Conservation (phyloP, 2,888 invertebrate species). For the Erebia ligea region DNA sequence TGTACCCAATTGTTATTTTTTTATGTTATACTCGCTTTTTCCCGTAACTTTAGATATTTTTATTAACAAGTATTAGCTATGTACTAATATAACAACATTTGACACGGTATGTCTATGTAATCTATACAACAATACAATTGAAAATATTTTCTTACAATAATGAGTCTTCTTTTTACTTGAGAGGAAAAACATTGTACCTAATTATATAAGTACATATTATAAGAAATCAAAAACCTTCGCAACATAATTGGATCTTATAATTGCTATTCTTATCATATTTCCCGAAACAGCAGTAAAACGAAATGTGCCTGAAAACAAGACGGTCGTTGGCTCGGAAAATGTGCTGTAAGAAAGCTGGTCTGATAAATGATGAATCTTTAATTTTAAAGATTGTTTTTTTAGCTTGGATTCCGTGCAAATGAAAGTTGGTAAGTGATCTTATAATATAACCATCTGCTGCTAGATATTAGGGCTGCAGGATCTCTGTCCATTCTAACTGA, state of each 20-base stretch:
- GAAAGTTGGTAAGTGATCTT: neutral
- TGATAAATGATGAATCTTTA: conserved; percentile 30
- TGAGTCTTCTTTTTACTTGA: too few relatives aligned
- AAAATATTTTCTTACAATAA: too few relatives aligned
- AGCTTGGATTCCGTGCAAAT: neutral
- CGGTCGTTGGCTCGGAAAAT: conserved; percentile 10
- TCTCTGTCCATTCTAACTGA: neutral
- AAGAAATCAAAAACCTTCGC: neutral
- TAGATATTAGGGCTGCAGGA: neutral
- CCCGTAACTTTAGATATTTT: too few relatives aligned
- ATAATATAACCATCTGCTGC: neutral
- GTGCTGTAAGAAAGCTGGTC: neutral
- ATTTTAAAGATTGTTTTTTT: conserved; percentile 21
- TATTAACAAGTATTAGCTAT: too few relatives aligned
- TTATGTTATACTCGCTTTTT: too few relatives aligned
- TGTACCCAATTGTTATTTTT: too few relatives aligned
- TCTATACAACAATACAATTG: too few relatives aligned
- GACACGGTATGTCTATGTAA: too few relatives aligned
- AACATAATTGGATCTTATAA: conserved; percentile 19
- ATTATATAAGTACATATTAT: neutral
- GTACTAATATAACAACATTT: too few relatives aligned
- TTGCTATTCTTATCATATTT: conserved; percentile 24
- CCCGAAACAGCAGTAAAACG: conserved; percentile 25
- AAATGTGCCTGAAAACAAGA: conserved; percentile 18
- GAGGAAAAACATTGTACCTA: neutral